Base-by-base conservation (phyloP, 1,140 invertebrate species). In the Mesaphorura yosii region DNA sequence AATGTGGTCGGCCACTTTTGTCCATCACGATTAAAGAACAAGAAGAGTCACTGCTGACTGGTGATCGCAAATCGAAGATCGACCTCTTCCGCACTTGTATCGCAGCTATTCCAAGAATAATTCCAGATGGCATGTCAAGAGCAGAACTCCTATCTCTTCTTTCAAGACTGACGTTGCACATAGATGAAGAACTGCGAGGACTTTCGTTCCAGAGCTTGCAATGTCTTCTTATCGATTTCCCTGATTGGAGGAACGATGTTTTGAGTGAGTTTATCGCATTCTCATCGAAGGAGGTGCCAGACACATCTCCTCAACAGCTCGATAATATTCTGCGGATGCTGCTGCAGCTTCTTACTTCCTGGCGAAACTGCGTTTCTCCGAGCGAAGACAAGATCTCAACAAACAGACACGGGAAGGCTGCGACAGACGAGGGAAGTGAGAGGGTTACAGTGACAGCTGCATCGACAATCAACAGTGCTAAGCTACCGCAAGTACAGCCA, bases 11-110 rank as follows among this genome's bases (percentile, higher is more conserved):
- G 34, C 89, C 92, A 1, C 70, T 98, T 19, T 88, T 98, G 81
- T 81, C 95, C 78, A 98, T 93, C 0, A 91, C 88, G 3, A 48
- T 57, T 1, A 58, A 70, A 62, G 89, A 94, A 67, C 87, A 88
- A 3, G 89, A 93, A 63, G 93, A 97, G 68, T 48, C 48, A 19
- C 86, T 97, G 76, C 83, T 97, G 25, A 92, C 88, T 0, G 90
- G 92, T 0, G 95, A 98, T 68, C 76, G 91, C n/a, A 98, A 98
- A 69, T 90, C 94, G 0, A 84, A 94, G 66, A 91, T 99, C 55
- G 95, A 98, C 73, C 71, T 99, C 53, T 98, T 98, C 66, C 78
- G 94, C 20, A 98, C 95, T 0, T 98, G 95, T 69, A 87, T 99
- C 17, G 95, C 95, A 19, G 93, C 95, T 3, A 93, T 99, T 59